phyloP scores from a whole-genome alignment of 1,140 invertebrate genomes.

The Microplitis demolitor region DNA sequence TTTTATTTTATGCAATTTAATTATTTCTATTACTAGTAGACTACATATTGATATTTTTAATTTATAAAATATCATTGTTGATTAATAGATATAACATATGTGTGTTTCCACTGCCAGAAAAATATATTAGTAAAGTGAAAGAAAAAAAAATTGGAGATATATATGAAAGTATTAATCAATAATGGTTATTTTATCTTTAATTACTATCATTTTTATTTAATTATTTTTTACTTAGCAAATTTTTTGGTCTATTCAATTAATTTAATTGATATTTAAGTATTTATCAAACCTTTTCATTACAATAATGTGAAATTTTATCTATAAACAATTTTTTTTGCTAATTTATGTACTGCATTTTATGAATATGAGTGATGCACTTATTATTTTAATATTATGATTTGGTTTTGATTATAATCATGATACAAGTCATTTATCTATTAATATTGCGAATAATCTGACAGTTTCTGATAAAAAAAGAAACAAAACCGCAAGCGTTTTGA shows the following conservation, averaged over 20 bases:
- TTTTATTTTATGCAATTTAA: conserved; percentile 12
- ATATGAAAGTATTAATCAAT: neutral
- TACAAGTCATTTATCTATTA: no score
- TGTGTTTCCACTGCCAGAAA: neutral
- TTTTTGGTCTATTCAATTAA: neutral
- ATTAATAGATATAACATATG: neutral
- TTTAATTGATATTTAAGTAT: neutral
- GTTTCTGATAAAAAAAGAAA: conserved; percentile 10
- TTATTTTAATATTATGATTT: neutral
- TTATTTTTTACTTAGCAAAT: neutral
- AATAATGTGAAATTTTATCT: no score
- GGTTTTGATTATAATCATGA: no score
- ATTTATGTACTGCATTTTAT: no score
- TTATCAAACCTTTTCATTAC: neutral
- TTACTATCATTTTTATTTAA: neutral
- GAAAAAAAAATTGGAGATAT: neutral
- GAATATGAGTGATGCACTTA: no score
- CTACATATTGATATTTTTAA: neutral
- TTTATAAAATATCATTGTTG: neutral
- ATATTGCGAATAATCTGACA: conserved; percentile 15
- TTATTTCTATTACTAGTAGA: neutral
- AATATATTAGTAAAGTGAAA: neutral
- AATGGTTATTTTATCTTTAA: neutral
- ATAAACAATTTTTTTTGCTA: no score
- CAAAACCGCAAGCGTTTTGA: neutral